Base-by-base conservation (phyloP, 2,113 vertebrate species). In the Onychostruthus taczanowskii region DNA sequence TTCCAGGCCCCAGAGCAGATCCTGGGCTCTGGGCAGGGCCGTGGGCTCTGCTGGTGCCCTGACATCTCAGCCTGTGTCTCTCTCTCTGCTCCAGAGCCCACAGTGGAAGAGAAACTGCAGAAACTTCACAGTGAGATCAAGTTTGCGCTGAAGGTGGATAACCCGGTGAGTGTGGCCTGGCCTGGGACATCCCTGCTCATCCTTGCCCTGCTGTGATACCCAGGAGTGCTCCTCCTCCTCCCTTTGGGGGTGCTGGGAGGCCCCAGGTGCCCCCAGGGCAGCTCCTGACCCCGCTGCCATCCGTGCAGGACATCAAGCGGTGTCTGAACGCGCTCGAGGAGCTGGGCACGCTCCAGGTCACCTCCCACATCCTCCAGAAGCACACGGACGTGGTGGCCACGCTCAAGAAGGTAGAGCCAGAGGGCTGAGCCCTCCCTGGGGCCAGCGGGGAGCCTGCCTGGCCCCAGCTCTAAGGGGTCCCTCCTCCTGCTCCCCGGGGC, bases 61-160 rank as follows among this genome's bases (percentile, higher is more conserved):
- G 7, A 39, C 30, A 19, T 6, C 35, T 70, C 0, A 0, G 3
- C 10, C 63, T 66, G 18, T 39, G 63, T 89, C 50, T 91, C 18
- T 91, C 41, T 70, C 58, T 28, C 39, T 91, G n/a, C 47, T 86
- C 44, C 95, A 99, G 99, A 99, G 67, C 98, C 98, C 31, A 99
- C 99, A 0, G 98, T 99, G 15, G 99, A 99, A 53, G 99, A 99
- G 97, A 98, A 98, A 72, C 98, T 99, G 5, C 99, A 99, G 97
- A 99, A 99, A 79, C 98, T 99, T 31, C 99, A 99, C 98, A 99
- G 98, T 2, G 99, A 99, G 90, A 98, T 99, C 93, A 99, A 99
- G 96, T 99, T 99, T 96, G 98, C 99, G 43, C 98, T 99, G 69
- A 99, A 99, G 95, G 99, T 99, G 18, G 99, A 99, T 97, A 99